A percentile compares a stretch with the other conserved stretches of the same genome.
These are phyloP conservation scores for Yponomeuta cagnagella DNA, from an alignment of 2,888 invertebrate species.

Conservation along the genomic window DNA sequence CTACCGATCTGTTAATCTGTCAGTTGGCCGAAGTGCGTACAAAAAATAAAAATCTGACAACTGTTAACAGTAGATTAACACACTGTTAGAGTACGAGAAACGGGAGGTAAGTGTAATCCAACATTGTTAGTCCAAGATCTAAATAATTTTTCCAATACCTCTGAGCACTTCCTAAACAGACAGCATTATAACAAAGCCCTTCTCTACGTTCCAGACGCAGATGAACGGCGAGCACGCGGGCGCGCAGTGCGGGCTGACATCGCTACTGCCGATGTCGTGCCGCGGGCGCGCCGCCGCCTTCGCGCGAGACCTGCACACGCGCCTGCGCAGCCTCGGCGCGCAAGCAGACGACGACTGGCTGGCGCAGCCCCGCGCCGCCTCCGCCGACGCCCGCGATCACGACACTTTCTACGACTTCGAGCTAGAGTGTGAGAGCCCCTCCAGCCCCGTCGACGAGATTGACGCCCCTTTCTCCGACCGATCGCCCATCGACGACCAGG, in stretches of 20 bases:
- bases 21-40: too few species aligned
- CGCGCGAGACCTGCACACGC: constrained; percentile 84
- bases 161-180: background rate
- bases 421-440: constrained; percentile 80
- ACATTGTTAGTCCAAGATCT: too few species aligned
- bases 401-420: constrained; percentile 81
- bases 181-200: background rate
- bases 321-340: constrained; percentile 81
- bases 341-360: constrained; percentile 49
- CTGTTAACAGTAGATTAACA: too few species aligned
- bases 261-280: constrained; percentile 85
- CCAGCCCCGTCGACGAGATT: constrained; percentile 79
- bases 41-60: too few species aligned
- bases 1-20: too few species aligned
- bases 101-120: too few species aligned
- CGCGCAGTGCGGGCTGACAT: constrained; percentile 80
- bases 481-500: constrained; percentile 68
- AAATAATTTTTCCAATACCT: too few species aligned
- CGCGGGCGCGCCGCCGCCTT: constrained; percentile 88
- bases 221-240: constrained; percentile 73
- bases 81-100: too few species aligned
- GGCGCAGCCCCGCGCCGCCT: constrained; percentile 35
- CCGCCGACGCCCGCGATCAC: constrained; percentile 49
- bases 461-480: constrained; percentile 72
- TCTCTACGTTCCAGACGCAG: constrained; percentile 62